Percentiles rank a stretch among this genome's conserved stretches.
Evolutionary conservation across 2,797 vertebrate genomes (phyloP).

Genomic region (Betta splendens): DNA sequence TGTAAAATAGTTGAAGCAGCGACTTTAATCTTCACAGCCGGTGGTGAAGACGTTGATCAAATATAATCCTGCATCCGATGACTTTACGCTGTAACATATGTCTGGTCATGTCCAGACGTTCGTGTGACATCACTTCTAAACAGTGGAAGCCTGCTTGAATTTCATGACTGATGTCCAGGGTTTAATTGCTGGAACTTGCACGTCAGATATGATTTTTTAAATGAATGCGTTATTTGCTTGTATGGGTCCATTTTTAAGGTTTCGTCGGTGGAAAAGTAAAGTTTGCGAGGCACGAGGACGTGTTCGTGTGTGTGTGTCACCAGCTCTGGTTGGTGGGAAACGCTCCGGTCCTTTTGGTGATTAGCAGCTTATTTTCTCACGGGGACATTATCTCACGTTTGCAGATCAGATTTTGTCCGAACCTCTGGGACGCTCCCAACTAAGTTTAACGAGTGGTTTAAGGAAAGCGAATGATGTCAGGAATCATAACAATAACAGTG

Average conservation of each 20-base stretch:
- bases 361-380: slow-evolving; percentile 21
- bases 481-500: slow-evolving; percentile 16
- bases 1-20: not conserved
- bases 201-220: too few species aligned
- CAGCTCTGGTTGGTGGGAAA: not conserved
- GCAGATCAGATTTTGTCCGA: slow-evolving; percentile 23
- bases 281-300: too few species aligned
- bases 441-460: slow-evolving; percentile 9
- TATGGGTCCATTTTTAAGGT: too few species aligned
- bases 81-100: not conserved
- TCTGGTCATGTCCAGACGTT: not conserved
- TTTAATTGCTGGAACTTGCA: too few species aligned
- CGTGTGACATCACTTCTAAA: too few species aligned
- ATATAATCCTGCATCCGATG: too few species aligned
- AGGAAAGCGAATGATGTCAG: slow-evolving; percentile 9
- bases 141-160: too few species aligned
- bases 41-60: not conserved
- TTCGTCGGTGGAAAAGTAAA: too few species aligned
- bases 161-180: too few species aligned
- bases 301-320: not conserved
- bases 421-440: slow-evolving; percentile 16
- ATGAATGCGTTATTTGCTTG: too few species aligned
- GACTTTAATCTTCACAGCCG: not conserved
- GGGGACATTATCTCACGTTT: slow-evolving; percentile 11
- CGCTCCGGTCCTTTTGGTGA: slow-evolving; percentile 12